Percentiles rank a stretch among this genome's conserved stretches.
phyloP scores from a whole-genome alignment of 2,888 invertebrate species.

The Idaea aversata region DNA sequence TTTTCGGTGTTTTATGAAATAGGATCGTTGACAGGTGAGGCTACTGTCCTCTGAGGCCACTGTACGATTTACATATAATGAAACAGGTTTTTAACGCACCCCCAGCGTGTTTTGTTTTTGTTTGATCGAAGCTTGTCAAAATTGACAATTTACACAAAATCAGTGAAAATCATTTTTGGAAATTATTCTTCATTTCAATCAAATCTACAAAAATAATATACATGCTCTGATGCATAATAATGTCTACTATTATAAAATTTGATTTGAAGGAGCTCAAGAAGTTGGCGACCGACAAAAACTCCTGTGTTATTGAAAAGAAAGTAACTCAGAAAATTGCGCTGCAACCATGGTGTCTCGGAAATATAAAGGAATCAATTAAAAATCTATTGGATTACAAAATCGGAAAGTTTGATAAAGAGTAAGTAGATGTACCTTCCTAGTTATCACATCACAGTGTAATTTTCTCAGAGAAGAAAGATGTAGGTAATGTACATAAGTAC shows the following conservation, averaged over 20 bases:
- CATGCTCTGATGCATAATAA: conserved; percentile 24
- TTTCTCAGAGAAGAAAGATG: background rate
- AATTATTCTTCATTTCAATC: conserved; percentile 9
- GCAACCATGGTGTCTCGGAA: conserved; percentile 82
- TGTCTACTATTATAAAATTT: conserved; percentile 76
- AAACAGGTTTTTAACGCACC: too few species aligned
- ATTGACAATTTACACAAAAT: background rate
- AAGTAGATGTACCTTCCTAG: conserved; percentile 42
- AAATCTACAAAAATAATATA: conserved; percentile 8
- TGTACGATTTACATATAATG: too few species aligned
- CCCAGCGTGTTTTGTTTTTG: background rate
- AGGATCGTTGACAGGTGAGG: too few species aligned
- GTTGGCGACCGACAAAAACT: conserved; percentile 77
- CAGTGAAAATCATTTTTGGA: background rate
- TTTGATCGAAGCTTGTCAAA: background rate
- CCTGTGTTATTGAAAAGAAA: conserved; percentile 79
- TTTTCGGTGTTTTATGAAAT: too few species aligned
- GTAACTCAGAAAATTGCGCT: conserved; percentile 80
- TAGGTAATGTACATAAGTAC: background rate
- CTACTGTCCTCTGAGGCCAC: too few species aligned
- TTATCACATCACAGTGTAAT: background rate
- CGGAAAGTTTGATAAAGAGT: conserved; percentile 83
- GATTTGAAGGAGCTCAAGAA: conserved; percentile 76
- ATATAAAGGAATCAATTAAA: conserved; percentile 79
- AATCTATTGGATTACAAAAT: conserved; percentile 80